A percentile compares a stretch with the other conserved stretches of the same genome.
Conservation (phyloP, 2,888 invertebrate species). For the Cephus spinipes region DNA sequence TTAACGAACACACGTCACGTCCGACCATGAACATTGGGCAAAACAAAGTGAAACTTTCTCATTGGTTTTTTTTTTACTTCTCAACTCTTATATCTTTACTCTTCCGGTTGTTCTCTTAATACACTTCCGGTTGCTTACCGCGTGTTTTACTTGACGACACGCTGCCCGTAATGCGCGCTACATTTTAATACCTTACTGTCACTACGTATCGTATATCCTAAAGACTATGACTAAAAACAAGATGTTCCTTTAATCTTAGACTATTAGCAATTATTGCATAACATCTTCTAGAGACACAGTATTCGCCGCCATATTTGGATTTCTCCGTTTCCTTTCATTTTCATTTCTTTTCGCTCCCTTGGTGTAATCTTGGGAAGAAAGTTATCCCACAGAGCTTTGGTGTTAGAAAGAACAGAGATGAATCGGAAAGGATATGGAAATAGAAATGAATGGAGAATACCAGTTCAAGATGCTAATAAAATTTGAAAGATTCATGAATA, state of each 20-base stretch:
- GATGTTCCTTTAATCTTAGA: neutral
- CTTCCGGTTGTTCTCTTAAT: neutral
- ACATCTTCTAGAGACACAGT: neutral
- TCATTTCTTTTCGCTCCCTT: neutral
- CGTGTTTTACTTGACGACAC: neutral
- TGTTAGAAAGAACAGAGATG: neutral
- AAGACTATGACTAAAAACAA: conserved; percentile 42
- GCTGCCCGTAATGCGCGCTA: conserved; percentile 12
- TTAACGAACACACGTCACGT: too few relatives aligned
- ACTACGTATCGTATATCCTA: conserved; percentile 37
- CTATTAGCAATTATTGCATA: neutral
- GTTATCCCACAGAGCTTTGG: neutral
- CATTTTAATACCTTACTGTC: conserved; percentile 41
- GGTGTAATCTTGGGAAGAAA: neutral
- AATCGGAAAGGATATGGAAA: neutral
- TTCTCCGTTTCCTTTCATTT: neutral
- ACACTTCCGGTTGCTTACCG: neutral
- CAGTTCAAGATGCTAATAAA: neutral
- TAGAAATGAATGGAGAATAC: neutral
- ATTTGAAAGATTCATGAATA: neutral
- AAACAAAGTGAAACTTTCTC: too few relatives aligned
- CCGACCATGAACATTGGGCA: too few relatives aligned
- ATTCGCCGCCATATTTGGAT: neutral
- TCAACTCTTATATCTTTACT: too few relatives aligned
- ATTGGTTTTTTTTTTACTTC: too few relatives aligned